Evolutionary conservation across 2,888 invertebrate species (phyloP).

Genomic region (Muschampia plurimacula): DNA sequence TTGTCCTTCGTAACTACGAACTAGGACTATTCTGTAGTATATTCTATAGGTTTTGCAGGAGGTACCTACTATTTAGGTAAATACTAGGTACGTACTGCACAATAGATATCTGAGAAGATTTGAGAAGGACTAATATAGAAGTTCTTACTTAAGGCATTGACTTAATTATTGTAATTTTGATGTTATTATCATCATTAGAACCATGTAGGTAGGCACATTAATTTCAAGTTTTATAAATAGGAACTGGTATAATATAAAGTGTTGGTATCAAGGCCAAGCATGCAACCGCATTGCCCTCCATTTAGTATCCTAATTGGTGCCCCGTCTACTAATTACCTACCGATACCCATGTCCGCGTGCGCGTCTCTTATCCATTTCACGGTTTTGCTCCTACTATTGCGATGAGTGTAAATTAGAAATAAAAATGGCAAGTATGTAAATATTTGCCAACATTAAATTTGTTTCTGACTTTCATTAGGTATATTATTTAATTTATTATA

Average conservation of each 20-base stretch:
- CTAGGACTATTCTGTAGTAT: no score
- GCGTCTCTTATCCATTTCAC: neutral
- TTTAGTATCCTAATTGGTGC: constrained; percentile 1
- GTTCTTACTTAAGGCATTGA: no score
- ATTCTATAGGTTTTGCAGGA: no score
- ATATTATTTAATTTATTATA: neutral
- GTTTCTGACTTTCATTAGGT: neutral
- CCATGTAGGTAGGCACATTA: no score
- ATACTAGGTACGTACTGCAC: no score
- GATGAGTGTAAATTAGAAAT: neutral
- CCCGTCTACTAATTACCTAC: neutral
- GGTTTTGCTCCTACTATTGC: neutral
- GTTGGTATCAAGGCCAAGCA: neutral
- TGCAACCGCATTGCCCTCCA: neutral
- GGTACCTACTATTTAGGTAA: no score
- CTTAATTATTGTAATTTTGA: no score
- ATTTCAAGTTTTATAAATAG: no score
- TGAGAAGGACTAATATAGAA: no score
- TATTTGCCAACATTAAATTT: neutral
- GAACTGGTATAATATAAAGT: neutral
- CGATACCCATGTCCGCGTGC: neutral
- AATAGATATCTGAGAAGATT: no score
- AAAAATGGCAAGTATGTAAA: neutral
- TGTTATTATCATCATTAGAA: no score
- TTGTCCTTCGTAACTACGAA: no score